Base-by-base conservation (phyloP, 2,113 vertebrate genomes). In the Mola mola region DNA sequence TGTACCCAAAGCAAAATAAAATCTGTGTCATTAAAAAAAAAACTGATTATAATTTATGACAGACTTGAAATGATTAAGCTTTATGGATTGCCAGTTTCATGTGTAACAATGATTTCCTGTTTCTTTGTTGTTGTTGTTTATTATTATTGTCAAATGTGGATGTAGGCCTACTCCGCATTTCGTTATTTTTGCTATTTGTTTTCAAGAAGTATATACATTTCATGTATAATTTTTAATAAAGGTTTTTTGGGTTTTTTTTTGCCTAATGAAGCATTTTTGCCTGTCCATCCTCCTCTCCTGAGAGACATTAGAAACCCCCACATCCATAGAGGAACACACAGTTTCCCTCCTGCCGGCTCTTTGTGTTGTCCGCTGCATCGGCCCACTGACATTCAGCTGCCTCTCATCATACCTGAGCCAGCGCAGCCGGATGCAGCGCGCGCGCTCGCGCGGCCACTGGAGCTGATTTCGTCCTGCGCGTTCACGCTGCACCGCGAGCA, bases 401-500 rank as follows among this genome's bases (percentile, higher is more conserved):
- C n/a, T n/a, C 33, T 13, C 8, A 34, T 33, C 8, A 3, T 34
- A 13, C 8, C 33, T 34, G 29, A 10, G 33, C 5, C 4, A 2
- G 11, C 9, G 33, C 11, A 34, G 11, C 11, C 33, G 15, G 33
- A 15, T 13, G 41, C 4, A 12, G 7, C 8, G 40, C 16, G 17
- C 19, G 17, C 11, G 17, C 11, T 5, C 11, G 16, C 40, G 10
- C 28, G 42, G 44, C 28, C 59, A 31, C 13, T 19, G 66, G n/a
- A 57, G 37, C 9, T 68, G 60, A 59, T 71, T 55, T 17, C 12
- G 9, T 44, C 17, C 41, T 80, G 85, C 82, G 86, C 84, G 78
- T 8, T 60, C 86, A 65, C 82, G 73, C 21, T 4, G 57, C 60
- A 36, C 42, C 86, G 88, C 84, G 84, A 11, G 13, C 83, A 84